Conservation (phyloP, 2,797 vertebrate genomes). For the Anableps anableps region DNA sequence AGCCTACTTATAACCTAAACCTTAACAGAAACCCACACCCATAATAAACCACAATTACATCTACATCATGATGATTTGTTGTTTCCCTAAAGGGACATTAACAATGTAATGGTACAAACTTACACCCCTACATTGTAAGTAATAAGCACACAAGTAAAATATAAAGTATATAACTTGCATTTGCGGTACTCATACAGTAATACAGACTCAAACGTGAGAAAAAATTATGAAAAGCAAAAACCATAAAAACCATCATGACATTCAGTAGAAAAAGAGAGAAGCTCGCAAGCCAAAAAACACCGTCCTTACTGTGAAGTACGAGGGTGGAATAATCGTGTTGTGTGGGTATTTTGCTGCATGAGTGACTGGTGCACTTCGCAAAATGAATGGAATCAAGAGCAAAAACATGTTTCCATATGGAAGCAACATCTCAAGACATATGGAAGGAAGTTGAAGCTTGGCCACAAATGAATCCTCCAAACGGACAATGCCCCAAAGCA, state of each 20-base stretch:
- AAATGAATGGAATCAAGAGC: background rate
- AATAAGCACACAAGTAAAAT: background rate
- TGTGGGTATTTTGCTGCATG: background rate
- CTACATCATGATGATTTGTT: background rate
- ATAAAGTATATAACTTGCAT: background rate
- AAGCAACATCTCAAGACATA: background rate
- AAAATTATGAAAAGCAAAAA: background rate
- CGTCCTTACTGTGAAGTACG: background rate
- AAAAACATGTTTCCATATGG: background rate
- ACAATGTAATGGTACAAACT: background rate
- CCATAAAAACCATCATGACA: background rate
- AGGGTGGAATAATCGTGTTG: background rate
- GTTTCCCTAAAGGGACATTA: background rate
- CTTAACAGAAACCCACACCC: no score
- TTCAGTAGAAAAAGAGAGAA: background rate
- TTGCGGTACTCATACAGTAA: background rate
- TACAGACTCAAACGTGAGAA: background rate
- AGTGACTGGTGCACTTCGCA: background rate
- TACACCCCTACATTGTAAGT: background rate
- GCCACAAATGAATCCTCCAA: background rate
- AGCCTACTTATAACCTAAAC: background rate
- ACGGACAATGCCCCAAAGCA: background rate
- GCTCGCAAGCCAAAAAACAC: background rate
- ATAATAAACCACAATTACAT: background rate
- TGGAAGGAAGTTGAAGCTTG: background rate